Conservation (phyloP, 2,113 vertebrate species). For the Brienomyrus brachyistius region DNA sequence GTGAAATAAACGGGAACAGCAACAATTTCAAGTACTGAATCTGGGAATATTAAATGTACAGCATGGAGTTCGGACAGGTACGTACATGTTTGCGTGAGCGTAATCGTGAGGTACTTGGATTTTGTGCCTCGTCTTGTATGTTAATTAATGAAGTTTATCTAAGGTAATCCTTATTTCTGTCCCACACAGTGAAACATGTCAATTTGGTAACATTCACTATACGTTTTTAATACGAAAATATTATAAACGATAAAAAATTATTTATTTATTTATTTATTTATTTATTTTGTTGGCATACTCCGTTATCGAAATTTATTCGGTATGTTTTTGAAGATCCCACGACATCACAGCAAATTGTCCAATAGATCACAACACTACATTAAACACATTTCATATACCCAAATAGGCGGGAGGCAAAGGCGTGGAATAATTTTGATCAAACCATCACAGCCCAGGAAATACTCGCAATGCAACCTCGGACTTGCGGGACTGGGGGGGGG, state of each 20-base stretch:
- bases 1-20: neutral
- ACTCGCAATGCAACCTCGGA: neutral
- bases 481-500: neutral
- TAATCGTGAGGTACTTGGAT: neutral
- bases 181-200: neutral
- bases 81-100: neutral
- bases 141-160: neutral
- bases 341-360: neutral
- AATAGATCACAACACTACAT: neutral
- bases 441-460: neutral
- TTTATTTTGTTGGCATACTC: neutral
- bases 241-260: neutral
- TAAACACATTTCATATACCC: neutral
- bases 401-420: neutral
- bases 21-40: neutral
- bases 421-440: neutral
- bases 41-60: neutral
- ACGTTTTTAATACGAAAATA: neutral
- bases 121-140: neutral
- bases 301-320: neutral
- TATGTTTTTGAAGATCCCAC: neutral
- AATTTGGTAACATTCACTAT: neutral
- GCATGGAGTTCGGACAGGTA: neutral
- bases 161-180: neutral
- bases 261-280: neutral